A percentile compares a stretch with the other conserved stretches of the same genome.
Conservation (phyloP, 92 coral and sea anemone species). For the Hydrozoanthus gracilis region DNA sequence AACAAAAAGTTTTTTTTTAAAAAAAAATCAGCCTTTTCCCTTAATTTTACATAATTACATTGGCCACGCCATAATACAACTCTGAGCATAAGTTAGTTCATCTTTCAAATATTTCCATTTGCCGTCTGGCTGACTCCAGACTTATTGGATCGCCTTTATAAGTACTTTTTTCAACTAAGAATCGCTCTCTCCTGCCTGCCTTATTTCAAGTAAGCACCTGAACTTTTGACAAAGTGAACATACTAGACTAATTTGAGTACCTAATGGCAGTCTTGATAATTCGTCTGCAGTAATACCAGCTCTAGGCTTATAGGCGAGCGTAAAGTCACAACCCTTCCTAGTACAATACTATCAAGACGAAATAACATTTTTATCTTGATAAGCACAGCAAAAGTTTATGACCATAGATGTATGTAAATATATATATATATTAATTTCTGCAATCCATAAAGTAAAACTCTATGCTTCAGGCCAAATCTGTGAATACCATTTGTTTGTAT, state of each 20-base stretch:
- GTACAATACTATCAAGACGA: constrained; percentile 41
- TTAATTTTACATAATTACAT: too few relatives aligned
- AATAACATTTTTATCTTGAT: constrained; percentile 43
- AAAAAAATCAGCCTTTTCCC: too few relatives aligned
- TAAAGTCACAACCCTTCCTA: constrained; percentile 48
- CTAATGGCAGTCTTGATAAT: constrained; percentile 34
- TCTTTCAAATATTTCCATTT: background rate
- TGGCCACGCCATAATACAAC: too few relatives aligned
- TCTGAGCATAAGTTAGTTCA: too few relatives aligned
- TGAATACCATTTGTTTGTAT: constrained; percentile 45
- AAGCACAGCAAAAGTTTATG: constrained; percentile 44
- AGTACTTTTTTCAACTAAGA: background rate
- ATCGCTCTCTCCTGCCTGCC: too few relatives aligned
- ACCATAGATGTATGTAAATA: constrained; percentile 53
- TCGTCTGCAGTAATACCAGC: constrained; percentile 44
- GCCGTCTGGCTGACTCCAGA: too few relatives aligned
- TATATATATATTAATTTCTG: constrained; percentile 35
- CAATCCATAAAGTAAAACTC: constrained; percentile 44
- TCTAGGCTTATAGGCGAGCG: constrained; percentile 34
- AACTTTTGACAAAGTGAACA: too few relatives aligned
- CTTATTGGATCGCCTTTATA: too few relatives aligned
- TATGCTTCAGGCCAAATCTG: constrained; percentile 51
- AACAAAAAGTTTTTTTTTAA: too few relatives aligned
- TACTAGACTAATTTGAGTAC: background rate
- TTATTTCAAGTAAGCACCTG: too few relatives aligned